Conservation (phyloP, 2,113 vertebrate genomes). For the Cathartes aura region DNA sequence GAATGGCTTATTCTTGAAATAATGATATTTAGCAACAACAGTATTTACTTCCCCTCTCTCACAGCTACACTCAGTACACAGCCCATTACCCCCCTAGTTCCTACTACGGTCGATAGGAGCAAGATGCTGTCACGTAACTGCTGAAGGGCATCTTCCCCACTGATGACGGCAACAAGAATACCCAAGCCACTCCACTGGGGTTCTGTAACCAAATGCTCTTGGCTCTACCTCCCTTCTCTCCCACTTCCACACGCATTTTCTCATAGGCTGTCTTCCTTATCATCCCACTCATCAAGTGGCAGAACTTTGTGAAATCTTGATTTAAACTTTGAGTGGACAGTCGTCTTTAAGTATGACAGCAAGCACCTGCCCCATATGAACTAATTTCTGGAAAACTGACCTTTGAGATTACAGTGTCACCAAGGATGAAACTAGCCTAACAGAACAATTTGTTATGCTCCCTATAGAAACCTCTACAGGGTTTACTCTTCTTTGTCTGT, state of each 20-base stretch:
- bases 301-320: not conserved
- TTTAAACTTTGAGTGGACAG: not conserved
- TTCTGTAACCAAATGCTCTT: not conserved
- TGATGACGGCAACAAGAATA: not conserved
- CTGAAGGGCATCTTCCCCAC: not conserved
- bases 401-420: not conserved
- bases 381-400: not conserved
- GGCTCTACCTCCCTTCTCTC: not conserved
- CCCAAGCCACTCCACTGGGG: not conserved
- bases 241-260: not conserved
- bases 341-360: not conserved
- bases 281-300: not conserved
- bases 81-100: not conserved
- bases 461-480: not conserved
- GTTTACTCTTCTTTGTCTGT: not conserved
- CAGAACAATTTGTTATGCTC: not conserved
- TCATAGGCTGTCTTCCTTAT: not conserved
- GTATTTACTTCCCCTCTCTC: not conserved
- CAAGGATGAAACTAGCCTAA: not conserved
- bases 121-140: not conserved
- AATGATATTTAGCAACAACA: not conserved
- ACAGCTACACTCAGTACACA: not conserved
- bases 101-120: rapidly evolving
- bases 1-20: not conserved
- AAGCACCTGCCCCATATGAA: not conserved